These are phyloP conservation scores for Gastrophryne carolinensis DNA, from an alignment of 2,797 vertebrate species.

Conservation along the genomic window DNA sequence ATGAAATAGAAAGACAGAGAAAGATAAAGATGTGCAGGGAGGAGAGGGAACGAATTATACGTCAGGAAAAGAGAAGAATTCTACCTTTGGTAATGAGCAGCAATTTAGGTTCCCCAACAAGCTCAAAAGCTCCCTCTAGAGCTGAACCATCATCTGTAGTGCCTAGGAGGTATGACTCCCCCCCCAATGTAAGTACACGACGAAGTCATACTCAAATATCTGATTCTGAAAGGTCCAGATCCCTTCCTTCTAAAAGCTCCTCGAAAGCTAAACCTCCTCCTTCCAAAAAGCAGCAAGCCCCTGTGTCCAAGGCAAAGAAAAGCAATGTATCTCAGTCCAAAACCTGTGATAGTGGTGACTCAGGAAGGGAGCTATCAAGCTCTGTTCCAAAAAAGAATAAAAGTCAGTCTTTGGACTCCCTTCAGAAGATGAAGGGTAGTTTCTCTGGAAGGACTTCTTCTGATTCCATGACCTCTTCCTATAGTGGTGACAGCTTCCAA, in stretches of 20 bases:
- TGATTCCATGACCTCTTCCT: conserved; percentile 85
- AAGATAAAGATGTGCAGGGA: conserved; percentile 91
- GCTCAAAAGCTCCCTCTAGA: conserved; percentile 55
- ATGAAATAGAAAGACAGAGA: conserved; percentile 82
- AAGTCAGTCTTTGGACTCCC: conserved; percentile 88
- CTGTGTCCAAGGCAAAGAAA: conserved; percentile 21
- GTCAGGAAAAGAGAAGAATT: conserved; percentile 87
- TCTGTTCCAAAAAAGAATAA: conserved; percentile 60
- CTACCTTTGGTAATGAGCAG: conserved; percentile 66
- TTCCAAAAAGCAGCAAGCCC: conserved; percentile 7
- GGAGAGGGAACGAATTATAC: conserved; percentile 86
- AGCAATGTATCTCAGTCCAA: not conserved
- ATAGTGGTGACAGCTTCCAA: conserved; percentile 79
- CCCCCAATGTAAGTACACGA: not conserved
- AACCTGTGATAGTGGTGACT: not conserved
- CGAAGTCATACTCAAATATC: conserved; percentile 3
- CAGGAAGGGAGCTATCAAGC: not conserved
- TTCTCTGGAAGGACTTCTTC: conserved; percentile 84
- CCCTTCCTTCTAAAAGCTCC: conserved; percentile 56
- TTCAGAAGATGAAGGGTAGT: conserved; percentile 78
- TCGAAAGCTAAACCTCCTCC: conserved; percentile 34
- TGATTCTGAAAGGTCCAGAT: conserved; percentile 57
- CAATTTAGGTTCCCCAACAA: conserved; percentile 60
- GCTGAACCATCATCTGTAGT: conserved; percentile 52
- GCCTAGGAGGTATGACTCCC: conserved; percentile 62